A percentile compares a stretch with the other conserved stretches of the same genome.
phyloP scores from a whole-genome alignment of 2,113 vertebrate species.

The Bucco capensis region DNA sequence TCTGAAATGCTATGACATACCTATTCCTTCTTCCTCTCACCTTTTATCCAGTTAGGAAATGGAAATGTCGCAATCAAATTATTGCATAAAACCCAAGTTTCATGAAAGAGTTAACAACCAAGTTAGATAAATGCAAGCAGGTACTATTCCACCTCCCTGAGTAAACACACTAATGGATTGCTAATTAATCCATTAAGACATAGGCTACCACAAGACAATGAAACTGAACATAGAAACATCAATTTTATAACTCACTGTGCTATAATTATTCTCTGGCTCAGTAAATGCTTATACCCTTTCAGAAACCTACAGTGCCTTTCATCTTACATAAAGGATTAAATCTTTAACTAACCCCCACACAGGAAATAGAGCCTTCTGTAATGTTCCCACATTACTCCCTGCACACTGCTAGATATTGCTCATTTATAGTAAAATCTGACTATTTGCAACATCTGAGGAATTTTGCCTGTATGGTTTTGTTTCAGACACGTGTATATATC shows the following conservation, averaged over 20 bases:
- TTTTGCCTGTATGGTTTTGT: neutral
- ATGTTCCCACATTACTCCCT: constrained; percentile 7
- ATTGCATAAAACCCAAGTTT: neutral
- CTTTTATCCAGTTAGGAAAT: neutral
- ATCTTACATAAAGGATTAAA: constrained; percentile 67
- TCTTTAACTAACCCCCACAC: constrained; percentile 60
- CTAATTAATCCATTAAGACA: constrained; percentile 74
- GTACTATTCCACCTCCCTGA: constrained; percentile 29
- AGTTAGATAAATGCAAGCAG: constrained; percentile 48
- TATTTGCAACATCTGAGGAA: constrained; percentile 4
- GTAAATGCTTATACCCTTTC: constrained; percentile 47
- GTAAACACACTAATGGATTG: constrained; percentile 59
- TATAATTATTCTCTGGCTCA: constrained; percentile 69
- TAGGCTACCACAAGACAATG: constrained; percentile 63
- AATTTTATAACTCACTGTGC: constrained; percentile 66
- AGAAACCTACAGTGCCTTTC: constrained; percentile 60
- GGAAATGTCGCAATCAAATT: neutral
- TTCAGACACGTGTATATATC: neutral
- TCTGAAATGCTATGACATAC: neutral
- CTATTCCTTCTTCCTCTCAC: neutral
- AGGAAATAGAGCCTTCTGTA: constrained; percentile 52
- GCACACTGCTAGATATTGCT: neutral
- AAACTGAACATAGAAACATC: constrained; percentile 65
- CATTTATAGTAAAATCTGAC: constrained; percentile 33
- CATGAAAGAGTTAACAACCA: constrained; percentile 33